Evolutionary conservation across 2,888 invertebrate genomes (phyloP).

Genomic region (Pristionchus entomophagus): DNA sequence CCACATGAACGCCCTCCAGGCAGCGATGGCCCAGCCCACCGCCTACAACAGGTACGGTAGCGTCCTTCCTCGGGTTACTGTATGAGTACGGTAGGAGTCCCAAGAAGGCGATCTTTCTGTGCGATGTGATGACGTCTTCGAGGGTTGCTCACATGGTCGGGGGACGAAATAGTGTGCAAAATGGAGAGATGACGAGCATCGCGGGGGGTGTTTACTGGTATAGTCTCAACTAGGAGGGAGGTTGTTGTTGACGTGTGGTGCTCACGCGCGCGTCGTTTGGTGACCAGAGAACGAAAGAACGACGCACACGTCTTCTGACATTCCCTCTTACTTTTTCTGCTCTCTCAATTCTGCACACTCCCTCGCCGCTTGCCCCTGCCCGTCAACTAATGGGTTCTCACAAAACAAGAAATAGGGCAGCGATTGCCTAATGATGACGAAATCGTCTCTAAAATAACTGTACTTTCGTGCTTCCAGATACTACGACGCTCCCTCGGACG

Average conservation of each 20-base stretch:
- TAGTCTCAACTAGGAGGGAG: too few species aligned
- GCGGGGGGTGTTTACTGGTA: background rate
- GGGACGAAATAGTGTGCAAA: background rate
- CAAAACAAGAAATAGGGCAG: background rate
- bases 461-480: slow-evolving; percentile 53
- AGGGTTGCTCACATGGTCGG: background rate
- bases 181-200: background rate
- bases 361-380: background rate
- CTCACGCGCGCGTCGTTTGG: background rate
- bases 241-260: background rate
- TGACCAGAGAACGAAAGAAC: slow-evolving; percentile 36
- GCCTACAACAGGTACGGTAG: slow-evolving; percentile 48
- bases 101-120: background rate
- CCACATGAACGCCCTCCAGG: slow-evolving; percentile 32
- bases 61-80: background rate
- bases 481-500: slow-evolving; percentile 73
- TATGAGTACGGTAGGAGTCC: background rate
- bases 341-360: background rate
- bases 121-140: background rate
- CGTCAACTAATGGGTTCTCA: background rate
- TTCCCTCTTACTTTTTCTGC: background rate
- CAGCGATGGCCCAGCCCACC: slow-evolving; percentile 12
- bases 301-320: background rate
- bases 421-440: background rate
- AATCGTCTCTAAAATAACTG: background rate